These are phyloP conservation scores for Galeopsomyia nigrocyanea DNA, from an alignment of 2,888 invertebrate species.

Conservation along the genomic window DNA sequence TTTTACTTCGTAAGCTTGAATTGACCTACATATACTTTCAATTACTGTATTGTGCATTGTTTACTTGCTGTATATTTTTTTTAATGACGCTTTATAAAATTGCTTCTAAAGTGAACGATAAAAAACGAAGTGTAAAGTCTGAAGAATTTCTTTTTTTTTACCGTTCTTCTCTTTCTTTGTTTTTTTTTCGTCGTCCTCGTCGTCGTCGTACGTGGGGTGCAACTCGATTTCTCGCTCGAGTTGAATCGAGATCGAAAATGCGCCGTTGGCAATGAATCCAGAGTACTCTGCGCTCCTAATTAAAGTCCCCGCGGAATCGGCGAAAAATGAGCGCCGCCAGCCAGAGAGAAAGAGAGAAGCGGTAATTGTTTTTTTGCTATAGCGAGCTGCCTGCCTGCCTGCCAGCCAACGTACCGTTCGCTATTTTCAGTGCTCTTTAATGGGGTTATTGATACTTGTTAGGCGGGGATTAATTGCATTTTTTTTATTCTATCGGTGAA, in stretches of 20 bases:
- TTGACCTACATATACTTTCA: too few relatives aligned
- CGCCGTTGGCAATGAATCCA: conserved; percentile 7
- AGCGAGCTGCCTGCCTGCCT: background rate
- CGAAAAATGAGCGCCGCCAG: conserved; percentile 31
- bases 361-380: conserved; percentile 29
- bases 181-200: conserved; percentile 12
- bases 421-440: background rate
- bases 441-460: conserved; percentile 2
- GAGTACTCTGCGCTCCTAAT: conserved; percentile 31
- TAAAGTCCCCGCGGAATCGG: conserved; percentile 17
- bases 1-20: too few relatives aligned
- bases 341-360: background rate
- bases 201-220: background rate
- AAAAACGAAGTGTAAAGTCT: too few relatives aligned
- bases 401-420: too few relatives aligned
- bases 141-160: background rate
- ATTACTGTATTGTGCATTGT: too few relatives aligned
- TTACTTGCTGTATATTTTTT: too few relatives aligned
- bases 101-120: too few relatives aligned
- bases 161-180: background rate
- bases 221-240: conserved; percentile 34
- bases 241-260: background rate
- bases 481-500: too few relatives aligned
- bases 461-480: too few relatives aligned
- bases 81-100: too few relatives aligned